Conservation (phyloP, 2,888 invertebrate species). For the Coleophora flavipennella region DNA sequence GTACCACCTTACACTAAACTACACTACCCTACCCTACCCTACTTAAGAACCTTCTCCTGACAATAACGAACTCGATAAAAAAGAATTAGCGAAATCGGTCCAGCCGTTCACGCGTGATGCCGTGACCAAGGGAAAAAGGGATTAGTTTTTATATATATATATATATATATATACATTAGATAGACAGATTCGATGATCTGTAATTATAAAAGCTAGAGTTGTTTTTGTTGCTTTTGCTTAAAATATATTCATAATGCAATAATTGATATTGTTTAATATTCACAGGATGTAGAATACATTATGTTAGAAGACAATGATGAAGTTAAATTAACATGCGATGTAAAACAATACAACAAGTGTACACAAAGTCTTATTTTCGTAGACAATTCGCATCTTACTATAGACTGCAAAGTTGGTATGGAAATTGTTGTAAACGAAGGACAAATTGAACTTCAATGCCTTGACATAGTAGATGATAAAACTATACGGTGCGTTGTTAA, state of each 20-base stretch:
- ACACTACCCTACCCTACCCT: too few species aligned
- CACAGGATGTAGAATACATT: constrained; percentile 17
- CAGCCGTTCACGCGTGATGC: too few species aligned
- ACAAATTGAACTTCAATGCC: constrained; percentile 26
- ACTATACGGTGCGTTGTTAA: constrained; percentile 25
- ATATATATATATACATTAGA: too few species aligned
- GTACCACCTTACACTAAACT: too few species aligned
- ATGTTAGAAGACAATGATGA: constrained; percentile 16
- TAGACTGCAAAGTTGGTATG: constrained; percentile 25
- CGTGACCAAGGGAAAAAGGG: too few species aligned
- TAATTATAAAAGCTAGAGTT: too few species aligned
- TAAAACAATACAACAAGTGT: constrained; percentile 26
- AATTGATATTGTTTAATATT: not conserved
- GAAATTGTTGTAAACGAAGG: constrained; percentile 26
- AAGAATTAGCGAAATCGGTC: too few species aligned
- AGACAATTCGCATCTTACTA: constrained; percentile 25
- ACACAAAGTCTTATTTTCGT: constrained; percentile 27
- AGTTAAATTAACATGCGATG: constrained; percentile 23
- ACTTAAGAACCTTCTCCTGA: too few species aligned
- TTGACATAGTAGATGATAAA: constrained; percentile 15
- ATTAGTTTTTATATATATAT: too few species aligned
- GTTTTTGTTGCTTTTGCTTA: too few species aligned
- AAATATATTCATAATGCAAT: not conserved
- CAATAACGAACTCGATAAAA: too few species aligned
- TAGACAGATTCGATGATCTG: too few species aligned